Base-by-base conservation (phyloP, 2,797 vertebrate species). In the Paedocypris micromegethes region DNA sequence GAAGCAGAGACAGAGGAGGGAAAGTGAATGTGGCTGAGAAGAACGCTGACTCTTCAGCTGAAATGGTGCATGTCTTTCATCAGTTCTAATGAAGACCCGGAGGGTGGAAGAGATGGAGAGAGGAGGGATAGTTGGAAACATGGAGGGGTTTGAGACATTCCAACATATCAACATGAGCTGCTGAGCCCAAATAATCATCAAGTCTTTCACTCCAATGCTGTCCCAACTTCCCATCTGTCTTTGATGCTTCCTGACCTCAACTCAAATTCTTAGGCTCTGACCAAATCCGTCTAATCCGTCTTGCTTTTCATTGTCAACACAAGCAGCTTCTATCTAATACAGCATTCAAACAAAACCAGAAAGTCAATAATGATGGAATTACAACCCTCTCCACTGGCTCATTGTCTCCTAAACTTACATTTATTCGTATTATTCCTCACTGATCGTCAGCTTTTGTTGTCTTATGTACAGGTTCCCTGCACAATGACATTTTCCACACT, bases 51-150 rank as follows among this genome's bases (percentile, higher is more conserved):
- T 71, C 57, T 44, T 67, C 45, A 3, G 59, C 64, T 72, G 75
- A 64, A 76, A 68, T 64, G 49, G 63, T 60, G 61, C 69, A 23
- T 66, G 70, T 53, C 66, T 73, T 76, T 73, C 70, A 76, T 76
- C 70, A 62, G 70, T 40, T 68, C 70, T 76, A 76, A 76, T 76
- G 68, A 76, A 76, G 76, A 66, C 76, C 72, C 68, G 45, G 59
- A 67, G 65, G 59, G 58, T 52, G 45, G 54, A 9, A 41, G 41
- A 62, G 23, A 68, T 23, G 40, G 45, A 55, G 55, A 53, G 48
- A 39, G 4, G 9, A 43, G 23, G 38, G 40, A 38, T 9, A 41
- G 5, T 3, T 37, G 45, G 3, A 39, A 3, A 58, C 1, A 38
- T 8, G 40, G 4, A 47, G 43, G 54, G 58, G 58, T 9, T 61